These are phyloP conservation scores for Euura saliciscinereae DNA, from an alignment of 1,140 invertebrate species.

Conservation along the genomic window DNA sequence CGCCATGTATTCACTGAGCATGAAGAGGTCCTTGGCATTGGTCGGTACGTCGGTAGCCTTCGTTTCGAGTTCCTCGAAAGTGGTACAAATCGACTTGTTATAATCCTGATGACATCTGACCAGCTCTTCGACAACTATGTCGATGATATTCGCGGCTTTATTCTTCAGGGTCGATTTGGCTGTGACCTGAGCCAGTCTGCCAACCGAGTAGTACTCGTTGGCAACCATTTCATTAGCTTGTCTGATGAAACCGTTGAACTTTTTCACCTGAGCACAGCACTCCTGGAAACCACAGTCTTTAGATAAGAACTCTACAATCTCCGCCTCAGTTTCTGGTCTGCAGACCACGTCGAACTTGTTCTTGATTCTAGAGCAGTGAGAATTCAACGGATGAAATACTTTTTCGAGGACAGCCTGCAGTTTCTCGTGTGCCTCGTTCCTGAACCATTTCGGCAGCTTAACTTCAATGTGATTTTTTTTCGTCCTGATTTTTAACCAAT, in stretches of 20 bases:
- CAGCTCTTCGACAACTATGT: slow-evolving; percentile 39
- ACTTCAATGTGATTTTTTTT: slow-evolving; percentile 43
- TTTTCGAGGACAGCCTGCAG: slow-evolving; percentile 39
- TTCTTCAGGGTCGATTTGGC: slow-evolving; percentile 42
- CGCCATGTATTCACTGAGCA: slow-evolving; percentile 56
- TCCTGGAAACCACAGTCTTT: slow-evolving; percentile 33
- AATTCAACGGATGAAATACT: slow-evolving; percentile 42
- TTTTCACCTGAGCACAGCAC: slow-evolving; percentile 39
- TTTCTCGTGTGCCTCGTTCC: slow-evolving; percentile 39
- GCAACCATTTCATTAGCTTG: slow-evolving; percentile 39
- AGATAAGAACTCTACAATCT: slow-evolving; percentile 25
- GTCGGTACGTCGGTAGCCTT: slow-evolving; percentile 53
- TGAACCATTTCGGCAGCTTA: slow-evolving; percentile 47
- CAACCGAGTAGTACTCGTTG: slow-evolving; percentile 44
- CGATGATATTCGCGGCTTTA: slow-evolving; percentile 33
- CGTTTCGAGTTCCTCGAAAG: slow-evolving; percentile 45
- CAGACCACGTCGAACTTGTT: slow-evolving; percentile 30
- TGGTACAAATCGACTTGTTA: slow-evolving; percentile 43
- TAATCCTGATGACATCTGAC: slow-evolving; percentile 41
- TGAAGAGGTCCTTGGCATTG: slow-evolving; percentile 57
- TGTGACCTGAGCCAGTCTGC: slow-evolving; percentile 39
- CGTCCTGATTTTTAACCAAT: slow-evolving; percentile 37
- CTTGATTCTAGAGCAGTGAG: slow-evolving; percentile 30
- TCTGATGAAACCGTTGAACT: slow-evolving; percentile 39
- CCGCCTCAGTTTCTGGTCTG: slow-evolving; percentile 16